Evolutionary conservation across 2,888 invertebrate species (phyloP), one percentile per base, ranked within the genome.

Genomic region (Icerya purchasi): DNA sequence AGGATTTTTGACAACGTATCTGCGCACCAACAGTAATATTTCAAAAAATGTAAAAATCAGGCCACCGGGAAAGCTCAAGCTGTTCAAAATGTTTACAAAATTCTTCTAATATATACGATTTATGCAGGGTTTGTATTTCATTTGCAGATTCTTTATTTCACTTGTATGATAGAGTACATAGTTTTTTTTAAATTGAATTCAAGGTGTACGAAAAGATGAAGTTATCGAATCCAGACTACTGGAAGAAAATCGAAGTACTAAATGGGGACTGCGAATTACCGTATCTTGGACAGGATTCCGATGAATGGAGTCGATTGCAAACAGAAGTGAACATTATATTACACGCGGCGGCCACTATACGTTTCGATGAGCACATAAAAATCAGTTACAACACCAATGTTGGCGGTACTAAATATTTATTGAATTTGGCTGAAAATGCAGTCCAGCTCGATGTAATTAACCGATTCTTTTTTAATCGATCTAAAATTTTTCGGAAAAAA

Each of bases 341-440:
- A 8, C 57, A 57, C 51, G 50, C 52, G 51, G 57, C 57, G 1
- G 57, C 59, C 22, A 59, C 54, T 2, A 53, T 59, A 14, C 25
- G 54, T 23, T 59, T 59, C 55, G 59, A 59, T 22, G 59, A 54
- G 19, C 59, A 59, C 52, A 59, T 59, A 22, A 24, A 54, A 8
- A 59, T 19, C 2, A 53, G 53, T 56, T 59, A 59, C 50, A 52
- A 59, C 24, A 59, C n/a, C 54, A 59, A 59, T 22, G 59, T 59
- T 21, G 22, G 21, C 20, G 59, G 59, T 24, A 59, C 59, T 22
- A 55, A 59, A 51, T 50, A 14, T 22, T 50, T 59, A 21, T 24
- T 59, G 54, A 50, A 54, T 23, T 24, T 59, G 22, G 59, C 59
- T 22, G 53, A 54, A 59, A 50, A 54, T n/a, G n/a, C n/a, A n/a